phyloP scores from a whole-genome alignment of 2,797 vertebrate species.

The Rhinichthys osculus region DNA sequence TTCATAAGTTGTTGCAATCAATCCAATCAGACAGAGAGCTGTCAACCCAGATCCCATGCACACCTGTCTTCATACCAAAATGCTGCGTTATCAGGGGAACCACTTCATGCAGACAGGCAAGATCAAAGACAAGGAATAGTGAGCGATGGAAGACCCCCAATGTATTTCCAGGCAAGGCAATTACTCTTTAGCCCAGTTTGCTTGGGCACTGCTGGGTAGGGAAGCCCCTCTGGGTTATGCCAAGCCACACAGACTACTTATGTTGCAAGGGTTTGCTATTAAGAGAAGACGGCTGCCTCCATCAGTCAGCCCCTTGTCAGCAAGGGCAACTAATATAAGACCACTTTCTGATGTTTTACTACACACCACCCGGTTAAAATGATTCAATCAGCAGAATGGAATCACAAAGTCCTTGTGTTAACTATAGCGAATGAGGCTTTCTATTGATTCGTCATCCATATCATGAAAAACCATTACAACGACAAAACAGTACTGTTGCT shows the following conservation, averaged over 20 bases:
- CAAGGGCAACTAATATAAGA: constrained; percentile 33
- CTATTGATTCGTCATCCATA: constrained; percentile 29
- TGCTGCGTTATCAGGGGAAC: constrained; percentile 10
- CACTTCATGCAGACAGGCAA: constrained; percentile 27
- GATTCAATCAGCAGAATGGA: constrained; percentile 12
- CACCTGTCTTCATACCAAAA: constrained; percentile 54
- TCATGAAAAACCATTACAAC: constrained; percentile 42
- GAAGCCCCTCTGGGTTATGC: constrained; percentile 41
- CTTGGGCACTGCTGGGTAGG: constrained; percentile 32
- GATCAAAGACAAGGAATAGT: constrained; percentile 11
- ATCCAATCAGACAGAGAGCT: constrained; percentile 12
- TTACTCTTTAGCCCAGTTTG: constrained; percentile 4
- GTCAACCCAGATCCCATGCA: constrained; percentile 48
- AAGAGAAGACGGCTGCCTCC: constrained; percentile 39
- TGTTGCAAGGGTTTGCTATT: constrained; percentile 39
- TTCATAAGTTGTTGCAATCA: constrained; percentile 10
- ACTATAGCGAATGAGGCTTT: constrained; percentile 1
- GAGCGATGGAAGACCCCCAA: constrained; percentile 6
- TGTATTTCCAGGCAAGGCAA: constrained; percentile 10
- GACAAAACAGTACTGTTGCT: constrained; percentile 3
- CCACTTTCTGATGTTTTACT: constrained; percentile 33
- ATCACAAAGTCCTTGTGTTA: constrained; percentile 18
- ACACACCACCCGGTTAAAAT: constrained; percentile 21
- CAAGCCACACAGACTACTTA: constrained; percentile 39
- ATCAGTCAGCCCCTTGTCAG: constrained; percentile 50